These are phyloP conservation scores for Ophioderma brevispina DNA, from an alignment of 35 echinoderm and acorn worm species.

Conservation along the genomic window DNA sequence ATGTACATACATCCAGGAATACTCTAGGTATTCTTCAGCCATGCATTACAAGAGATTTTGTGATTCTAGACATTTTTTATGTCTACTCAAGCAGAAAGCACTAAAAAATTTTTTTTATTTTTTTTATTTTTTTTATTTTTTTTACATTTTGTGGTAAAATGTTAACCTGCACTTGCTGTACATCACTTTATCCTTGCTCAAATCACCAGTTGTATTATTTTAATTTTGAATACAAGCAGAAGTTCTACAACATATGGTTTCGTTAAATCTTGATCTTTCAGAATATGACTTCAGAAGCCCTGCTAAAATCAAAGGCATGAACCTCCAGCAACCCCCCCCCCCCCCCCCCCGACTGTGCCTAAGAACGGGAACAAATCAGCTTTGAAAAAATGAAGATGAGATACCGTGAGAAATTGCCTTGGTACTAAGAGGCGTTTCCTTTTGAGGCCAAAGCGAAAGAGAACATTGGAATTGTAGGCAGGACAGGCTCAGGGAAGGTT, in stretches of 20 bases:
- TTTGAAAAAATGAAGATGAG: constrained; percentile 37
- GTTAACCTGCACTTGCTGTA: no score
- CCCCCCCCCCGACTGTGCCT: no score
- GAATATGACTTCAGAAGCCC: constrained; percentile 66
- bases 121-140: no score
- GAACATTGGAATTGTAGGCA: constrained; percentile 87
- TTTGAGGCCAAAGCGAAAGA: constrained; percentile 49
- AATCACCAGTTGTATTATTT: not conserved
- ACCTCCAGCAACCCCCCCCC: not conserved
- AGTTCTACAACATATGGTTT: not conserved
- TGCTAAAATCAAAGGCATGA: constrained; percentile 36
- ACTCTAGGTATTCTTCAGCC: not conserved
- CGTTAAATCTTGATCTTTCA: not conserved
- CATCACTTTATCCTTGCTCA: not conserved
- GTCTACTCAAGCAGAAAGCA: not conserved
- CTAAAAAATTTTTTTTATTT: no score
- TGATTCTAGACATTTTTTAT: not conserved
- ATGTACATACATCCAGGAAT: constrained; percentile 79
- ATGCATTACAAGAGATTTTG: no score
- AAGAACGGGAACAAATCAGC: constrained; percentile 7
- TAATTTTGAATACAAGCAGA: not conserved
- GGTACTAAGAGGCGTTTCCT: constrained; percentile 34
- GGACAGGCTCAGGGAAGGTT: constrained; percentile 79
- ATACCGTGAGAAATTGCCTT: constrained; percentile 29
- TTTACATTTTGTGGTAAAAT: no score